A percentile compares a stretch with the other conserved stretches of the same genome.
Evolutionary conservation across 2,888 invertebrate genomes (phyloP).

Genomic region (Himalopsyche japonica): DNA sequence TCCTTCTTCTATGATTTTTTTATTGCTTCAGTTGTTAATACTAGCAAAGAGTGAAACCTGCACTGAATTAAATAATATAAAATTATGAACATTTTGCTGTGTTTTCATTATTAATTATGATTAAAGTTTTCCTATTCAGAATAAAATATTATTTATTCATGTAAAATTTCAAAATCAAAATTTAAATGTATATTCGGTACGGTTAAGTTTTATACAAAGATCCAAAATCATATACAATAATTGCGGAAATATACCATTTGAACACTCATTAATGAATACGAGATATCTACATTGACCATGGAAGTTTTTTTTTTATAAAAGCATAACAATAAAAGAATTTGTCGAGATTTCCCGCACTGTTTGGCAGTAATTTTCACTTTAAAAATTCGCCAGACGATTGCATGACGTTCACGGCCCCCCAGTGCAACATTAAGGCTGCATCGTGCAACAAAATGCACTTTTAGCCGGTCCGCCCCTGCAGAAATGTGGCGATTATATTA

Average conservation of each 20-base stretch:
- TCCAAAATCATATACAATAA: background rate
- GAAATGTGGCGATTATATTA: background rate
- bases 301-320: background rate
- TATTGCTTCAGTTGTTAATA: too few species aligned
- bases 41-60: too few species aligned
- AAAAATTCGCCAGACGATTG: constrained; percentile 4
- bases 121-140: too few species aligned
- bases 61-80: too few species aligned
- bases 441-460: constrained; percentile 19
- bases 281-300: background rate
- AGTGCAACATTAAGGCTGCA: constrained; percentile 8
- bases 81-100: too few species aligned
- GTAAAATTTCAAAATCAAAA: too few species aligned
- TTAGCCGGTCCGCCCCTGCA: background rate
- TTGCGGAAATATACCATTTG: background rate
- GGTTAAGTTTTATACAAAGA: too few species aligned
- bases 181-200: too few species aligned
- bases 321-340: background rate
- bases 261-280: background rate
- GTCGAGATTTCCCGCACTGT: background rate
- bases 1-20: too few species aligned
- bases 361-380: constrained; percentile 20
- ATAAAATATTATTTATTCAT: too few species aligned
- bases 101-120: too few species aligned
- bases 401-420: constrained; percentile 1